Evolutionary conservation across 2,888 invertebrate genomes (phyloP).

Genomic region (Drepanosiphum platanoidis): DNA sequence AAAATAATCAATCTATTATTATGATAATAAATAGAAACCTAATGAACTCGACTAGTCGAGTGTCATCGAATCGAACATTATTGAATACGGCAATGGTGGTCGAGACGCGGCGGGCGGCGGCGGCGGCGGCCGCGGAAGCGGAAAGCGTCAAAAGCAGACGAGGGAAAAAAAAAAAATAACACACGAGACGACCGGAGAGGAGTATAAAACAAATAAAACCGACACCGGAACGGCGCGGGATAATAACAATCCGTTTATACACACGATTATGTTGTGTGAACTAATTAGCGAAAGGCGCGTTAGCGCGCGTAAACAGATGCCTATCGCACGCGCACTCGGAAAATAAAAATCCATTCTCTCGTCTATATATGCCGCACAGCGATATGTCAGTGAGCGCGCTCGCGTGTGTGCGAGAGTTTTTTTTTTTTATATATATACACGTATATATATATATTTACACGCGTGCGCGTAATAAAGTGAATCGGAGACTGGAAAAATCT

Average conservation of each 20-base stretch:
- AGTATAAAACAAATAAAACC: background rate
- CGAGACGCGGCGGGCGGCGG: background rate
- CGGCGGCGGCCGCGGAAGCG: background rate
- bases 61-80: conserved; percentile 12
- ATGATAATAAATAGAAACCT: background rate
- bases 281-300: conserved; percentile 7
- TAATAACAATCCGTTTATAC: conserved; percentile 14
- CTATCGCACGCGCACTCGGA: background rate
- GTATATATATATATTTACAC: no score
- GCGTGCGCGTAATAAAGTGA: no score
- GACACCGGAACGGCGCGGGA: background rate
- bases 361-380: no score
- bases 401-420: no score
- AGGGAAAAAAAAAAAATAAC: background rate
- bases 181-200: no score
- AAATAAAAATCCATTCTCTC: conserved; percentile 5
- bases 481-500: no score
- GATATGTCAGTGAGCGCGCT: no score
- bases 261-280: background rate
- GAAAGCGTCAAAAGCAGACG: conserved; percentile 2
- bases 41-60: conserved; percentile 11
- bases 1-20: background rate
- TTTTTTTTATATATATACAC: no score
- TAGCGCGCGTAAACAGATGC: background rate
- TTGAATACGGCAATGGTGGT: background rate